Conservation (phyloP, 2,797 vertebrate genomes). For the Lutjanus argentimaculatus region DNA sequence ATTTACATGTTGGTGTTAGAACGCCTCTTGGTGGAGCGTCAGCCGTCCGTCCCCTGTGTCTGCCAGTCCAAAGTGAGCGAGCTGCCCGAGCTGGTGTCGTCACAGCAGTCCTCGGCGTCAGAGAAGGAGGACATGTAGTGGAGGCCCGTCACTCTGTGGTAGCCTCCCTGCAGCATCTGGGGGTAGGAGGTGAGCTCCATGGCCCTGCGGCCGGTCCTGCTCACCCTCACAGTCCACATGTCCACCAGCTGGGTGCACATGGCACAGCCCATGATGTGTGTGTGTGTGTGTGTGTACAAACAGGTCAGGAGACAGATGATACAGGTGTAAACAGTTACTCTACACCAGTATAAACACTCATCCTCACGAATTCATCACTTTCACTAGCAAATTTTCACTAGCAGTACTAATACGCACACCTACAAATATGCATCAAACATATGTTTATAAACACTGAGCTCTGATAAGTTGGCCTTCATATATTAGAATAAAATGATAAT, state of each 20-base stretch:
- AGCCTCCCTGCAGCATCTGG: constrained; percentile 70
- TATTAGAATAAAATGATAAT: background rate
- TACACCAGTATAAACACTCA: constrained; percentile 6
- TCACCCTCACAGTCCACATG: constrained; percentile 76
- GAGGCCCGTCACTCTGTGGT: constrained; percentile 79
- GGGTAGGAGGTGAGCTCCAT: constrained; percentile 79
- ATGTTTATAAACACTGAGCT: background rate
- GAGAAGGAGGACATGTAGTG: constrained; percentile 84
- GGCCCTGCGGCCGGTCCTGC: constrained; percentile 61
- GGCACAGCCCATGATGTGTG: constrained; percentile 74
- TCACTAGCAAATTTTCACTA: too few species aligned
- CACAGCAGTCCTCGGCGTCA: constrained; percentile 78
- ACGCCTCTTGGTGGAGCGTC: constrained; percentile 16
- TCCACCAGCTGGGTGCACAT: constrained; percentile 84
- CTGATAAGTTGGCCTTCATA: background rate
- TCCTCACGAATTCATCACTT: background rate
- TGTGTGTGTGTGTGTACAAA: background rate
- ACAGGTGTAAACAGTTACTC: constrained; percentile 27
- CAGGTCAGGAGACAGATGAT: constrained; percentile 12
- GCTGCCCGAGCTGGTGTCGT: constrained; percentile 75
- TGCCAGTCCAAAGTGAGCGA: constrained; percentile 76
- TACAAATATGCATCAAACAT: background rate
- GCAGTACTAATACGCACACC: background rate
- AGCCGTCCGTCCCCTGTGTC: constrained; percentile 64
- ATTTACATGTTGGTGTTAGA: constrained; percentile 4